A percentile compares a stretch with the other conserved stretches of the same genome.
phyloP scores from a whole-genome alignment of 2,888 invertebrate species.

The Nemoura dubitans region DNA sequence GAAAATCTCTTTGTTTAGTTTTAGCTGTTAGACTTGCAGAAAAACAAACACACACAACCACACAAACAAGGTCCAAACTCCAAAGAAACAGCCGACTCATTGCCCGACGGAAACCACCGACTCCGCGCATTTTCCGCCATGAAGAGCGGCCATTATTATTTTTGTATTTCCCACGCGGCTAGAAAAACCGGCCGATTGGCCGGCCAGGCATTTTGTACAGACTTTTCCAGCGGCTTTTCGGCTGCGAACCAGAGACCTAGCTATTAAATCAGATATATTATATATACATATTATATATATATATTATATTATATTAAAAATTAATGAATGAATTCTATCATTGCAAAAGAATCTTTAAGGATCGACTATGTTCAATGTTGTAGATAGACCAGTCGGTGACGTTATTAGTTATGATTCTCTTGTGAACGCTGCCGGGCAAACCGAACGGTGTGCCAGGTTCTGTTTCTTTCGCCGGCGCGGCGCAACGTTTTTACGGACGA shows the following conservation, averaged over 20 bases:
- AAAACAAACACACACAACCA: background rate
- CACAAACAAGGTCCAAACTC: constrained; percentile 5
- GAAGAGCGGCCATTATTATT: background rate
- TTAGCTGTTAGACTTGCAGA: background rate
- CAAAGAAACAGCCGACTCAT: constrained; percentile 3
- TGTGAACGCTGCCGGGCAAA: background rate
- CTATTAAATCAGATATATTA: background rate
- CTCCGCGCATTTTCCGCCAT: background rate
- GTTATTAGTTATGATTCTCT: constrained; percentile 18
- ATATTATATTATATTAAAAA: constrained; percentile 7
- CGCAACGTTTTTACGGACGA: background rate
- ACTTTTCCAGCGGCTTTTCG: constrained; percentile 5
- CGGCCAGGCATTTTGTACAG: background rate
- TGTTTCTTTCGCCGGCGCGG: background rate
- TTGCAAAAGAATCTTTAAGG: background rate
- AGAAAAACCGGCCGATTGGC: too few species aligned
- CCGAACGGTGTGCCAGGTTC: background rate
- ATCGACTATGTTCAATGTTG: constrained; percentile 20
- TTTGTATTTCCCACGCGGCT: background rate
- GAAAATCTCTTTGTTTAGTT: constrained; percentile 5
- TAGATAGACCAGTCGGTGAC: constrained; percentile 14
- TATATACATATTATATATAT: background rate
- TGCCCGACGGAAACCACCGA: background rate
- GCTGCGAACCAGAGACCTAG: background rate
- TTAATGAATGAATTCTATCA: background rate